Base-by-base conservation (phyloP, 2,113 vertebrate species). In the Entelurus aequoreus region DNA sequence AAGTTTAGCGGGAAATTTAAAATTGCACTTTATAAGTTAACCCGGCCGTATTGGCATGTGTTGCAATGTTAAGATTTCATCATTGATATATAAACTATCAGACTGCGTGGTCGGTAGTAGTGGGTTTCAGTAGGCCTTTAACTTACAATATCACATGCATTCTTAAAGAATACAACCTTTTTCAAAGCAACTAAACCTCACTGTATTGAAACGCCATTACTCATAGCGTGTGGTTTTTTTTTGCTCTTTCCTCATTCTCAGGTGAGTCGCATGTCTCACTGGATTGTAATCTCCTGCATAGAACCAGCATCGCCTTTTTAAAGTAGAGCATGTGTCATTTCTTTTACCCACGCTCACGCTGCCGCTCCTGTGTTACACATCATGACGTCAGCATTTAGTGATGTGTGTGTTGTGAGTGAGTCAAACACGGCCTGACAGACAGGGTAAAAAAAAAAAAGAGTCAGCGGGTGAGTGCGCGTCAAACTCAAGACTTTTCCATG, bases 401-500 rank as follows among this genome's bases (percentile, higher is more conserved):
- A 87, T 88, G 85, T 36, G 19, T 58, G 78, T 55, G 75, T 62
- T 66, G 71, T 60, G 75, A 59, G 58, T 74, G 76, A 74, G 56
- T 69, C 63, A 74, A 66, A 57, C 67, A 78, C 61, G 53, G 78
- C 77, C 73, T 79, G 84, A 86, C 79, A 66, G 80, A 81, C 74
- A 76, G 62, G 58, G n/a, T 57, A 10, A 21, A 13, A 11, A 12
- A 53, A 35, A 37, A 36, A 37, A 36, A 21, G 15, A n/a, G 74
- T 58, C 71, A 77, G 76, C 72, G 77, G 76, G 74, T 72, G 81
- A 80, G 75, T 75, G 71, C 82, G 86, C 86, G 79, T 83, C 80
- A 84, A 82, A 84, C 87, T 85, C 72, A 64, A 83, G 84, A 86
- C 86, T 86, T 90, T 88, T 89, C 88, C 87, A 90, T 90, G 88